Percentiles rank a stretch among this genome's conserved stretches.
Evolutionary conservation across 2,888 invertebrate species (phyloP).

Genomic region (Chymomyza caudatula): DNA sequence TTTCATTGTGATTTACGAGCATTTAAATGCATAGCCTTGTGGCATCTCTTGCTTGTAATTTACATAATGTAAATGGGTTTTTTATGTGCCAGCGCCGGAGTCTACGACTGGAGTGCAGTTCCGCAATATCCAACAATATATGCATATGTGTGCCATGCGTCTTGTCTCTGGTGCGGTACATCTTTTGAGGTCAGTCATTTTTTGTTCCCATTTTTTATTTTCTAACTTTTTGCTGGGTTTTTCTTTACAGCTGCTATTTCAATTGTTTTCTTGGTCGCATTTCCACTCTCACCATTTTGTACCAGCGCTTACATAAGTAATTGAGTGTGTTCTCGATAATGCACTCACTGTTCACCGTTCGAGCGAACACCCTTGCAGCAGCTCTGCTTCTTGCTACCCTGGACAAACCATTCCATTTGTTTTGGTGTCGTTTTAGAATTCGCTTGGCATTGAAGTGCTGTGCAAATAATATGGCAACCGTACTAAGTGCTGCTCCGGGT

Average conservation of each 20-base stretch:
- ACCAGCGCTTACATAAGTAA: constrained; percentile 65
- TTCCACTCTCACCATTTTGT: constrained; percentile 8
- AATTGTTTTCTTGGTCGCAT: constrained; percentile 49
- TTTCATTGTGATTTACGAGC: constrained; percentile 61
- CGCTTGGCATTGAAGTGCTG: constrained; percentile 48
- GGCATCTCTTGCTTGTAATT: constrained; percentile 51
- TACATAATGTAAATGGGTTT: constrained; percentile 60
- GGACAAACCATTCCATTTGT: constrained; percentile 16
- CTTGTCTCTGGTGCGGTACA: background rate
- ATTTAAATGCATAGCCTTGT: constrained; percentile 60
- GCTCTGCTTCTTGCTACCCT: background rate
- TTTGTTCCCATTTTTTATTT: constrained; percentile 47
- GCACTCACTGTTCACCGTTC: constrained; percentile 43
- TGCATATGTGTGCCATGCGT: constrained; percentile 4
- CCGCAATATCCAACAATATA: constrained; percentile 14
- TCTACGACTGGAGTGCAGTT: constrained; percentile 34
- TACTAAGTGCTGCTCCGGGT: constrained; percentile 18
- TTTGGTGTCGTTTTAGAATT: constrained; percentile 28
- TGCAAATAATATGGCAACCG: constrained; percentile 43
- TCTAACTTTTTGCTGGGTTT: constrained; percentile 32
- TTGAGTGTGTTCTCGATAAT: constrained; percentile 71
- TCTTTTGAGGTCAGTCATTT: constrained; percentile 53
- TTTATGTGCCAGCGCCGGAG: constrained; percentile 19
- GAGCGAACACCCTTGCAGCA: background rate
- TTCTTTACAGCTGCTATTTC: constrained; percentile 46